These are phyloP conservation scores for Taeniopygia guttata DNA, from an alignment of 2,797 vertebrate genomes.

Conservation along the genomic window DNA sequence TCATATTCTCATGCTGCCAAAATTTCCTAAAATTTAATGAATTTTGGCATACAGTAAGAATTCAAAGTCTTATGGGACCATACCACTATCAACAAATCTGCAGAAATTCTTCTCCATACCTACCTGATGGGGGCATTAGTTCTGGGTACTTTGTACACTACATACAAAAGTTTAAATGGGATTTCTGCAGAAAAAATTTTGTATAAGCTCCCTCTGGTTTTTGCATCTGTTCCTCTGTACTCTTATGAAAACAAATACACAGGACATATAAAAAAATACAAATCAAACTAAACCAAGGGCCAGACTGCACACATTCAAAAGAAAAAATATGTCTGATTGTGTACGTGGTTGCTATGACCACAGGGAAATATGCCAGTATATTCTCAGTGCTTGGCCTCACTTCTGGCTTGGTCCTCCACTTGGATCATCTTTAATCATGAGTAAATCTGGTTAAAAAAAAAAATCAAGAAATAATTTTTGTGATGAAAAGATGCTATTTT, in stretches of 20 bases:
- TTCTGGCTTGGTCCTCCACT: constrained; percentile 17
- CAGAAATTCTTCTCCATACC: neutral
- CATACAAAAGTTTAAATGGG: neutral
- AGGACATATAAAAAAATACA: neutral
- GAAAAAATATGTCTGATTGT: constrained; percentile 25
- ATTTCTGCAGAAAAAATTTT: neutral
- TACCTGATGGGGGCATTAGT: neutral
- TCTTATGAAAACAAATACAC: constrained; percentile 36
- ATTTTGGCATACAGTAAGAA: neutral
- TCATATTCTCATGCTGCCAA: neutral
- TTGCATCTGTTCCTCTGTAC: constrained; percentile 12
- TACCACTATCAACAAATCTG: neutral
- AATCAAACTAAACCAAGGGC: constrained; percentile 23
- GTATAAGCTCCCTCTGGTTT: neutral
- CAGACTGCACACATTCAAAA: neutral
- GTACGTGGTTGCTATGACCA: neutral
- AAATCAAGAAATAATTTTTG: neutral
- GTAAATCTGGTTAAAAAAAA: constrained; percentile 14
- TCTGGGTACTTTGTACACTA: neutral
- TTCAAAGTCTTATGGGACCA: neutral
- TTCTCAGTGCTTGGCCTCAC: constrained; percentile 12
- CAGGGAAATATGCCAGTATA: neutral
- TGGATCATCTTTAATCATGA: constrained; percentile 46
- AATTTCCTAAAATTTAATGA: neutral
- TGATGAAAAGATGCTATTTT: constrained; percentile 21